Conservation (phyloP, 2,113 vertebrate species). For the Blennius ocellaris region DNA sequence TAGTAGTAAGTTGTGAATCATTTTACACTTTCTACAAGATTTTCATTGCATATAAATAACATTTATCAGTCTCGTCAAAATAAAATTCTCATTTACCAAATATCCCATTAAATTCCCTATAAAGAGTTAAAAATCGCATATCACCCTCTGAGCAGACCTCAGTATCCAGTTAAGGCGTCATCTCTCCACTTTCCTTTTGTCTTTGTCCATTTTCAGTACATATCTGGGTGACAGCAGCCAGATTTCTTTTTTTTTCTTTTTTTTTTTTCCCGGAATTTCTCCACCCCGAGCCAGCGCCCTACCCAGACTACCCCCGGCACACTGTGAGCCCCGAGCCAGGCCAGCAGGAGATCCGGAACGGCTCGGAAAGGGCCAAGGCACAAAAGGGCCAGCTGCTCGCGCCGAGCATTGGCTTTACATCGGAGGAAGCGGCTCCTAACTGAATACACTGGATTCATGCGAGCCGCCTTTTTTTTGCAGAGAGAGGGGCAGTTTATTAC, state of each 20-base stretch:
- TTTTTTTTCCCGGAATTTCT: no score
- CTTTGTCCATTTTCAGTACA: slow-evolving; percentile 14
- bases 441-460: slow-evolving; percentile 45
- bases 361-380: slow-evolving; percentile 64
- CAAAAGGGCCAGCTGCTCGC: slow-evolving; percentile 80
- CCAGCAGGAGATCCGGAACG: slow-evolving; percentile 82
- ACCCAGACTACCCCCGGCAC: slow-evolving; percentile 63
- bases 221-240: slow-evolving; percentile 42
- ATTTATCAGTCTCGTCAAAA: no score
- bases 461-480: slow-evolving; percentile 39
- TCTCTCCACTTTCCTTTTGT: slow-evolving; percentile 18
- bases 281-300: slow-evolving; percentile 68
- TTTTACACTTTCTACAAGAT: no score
- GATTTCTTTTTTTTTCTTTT: no score
- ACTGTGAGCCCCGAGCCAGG: slow-evolving; percentile 64
- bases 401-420: slow-evolving; percentile 66
- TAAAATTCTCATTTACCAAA: no score
- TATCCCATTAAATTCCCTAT: no score
- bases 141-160: no score
- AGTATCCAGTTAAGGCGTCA: background rate
- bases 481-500: background rate
- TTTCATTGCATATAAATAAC: no score
- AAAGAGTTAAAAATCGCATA: no score
- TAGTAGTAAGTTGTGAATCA: no score
- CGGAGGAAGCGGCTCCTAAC: slow-evolving; percentile 42